Evolutionary conservation across 2,797 vertebrate species (phyloP).

Genomic region (Pampus argenteus): DNA sequence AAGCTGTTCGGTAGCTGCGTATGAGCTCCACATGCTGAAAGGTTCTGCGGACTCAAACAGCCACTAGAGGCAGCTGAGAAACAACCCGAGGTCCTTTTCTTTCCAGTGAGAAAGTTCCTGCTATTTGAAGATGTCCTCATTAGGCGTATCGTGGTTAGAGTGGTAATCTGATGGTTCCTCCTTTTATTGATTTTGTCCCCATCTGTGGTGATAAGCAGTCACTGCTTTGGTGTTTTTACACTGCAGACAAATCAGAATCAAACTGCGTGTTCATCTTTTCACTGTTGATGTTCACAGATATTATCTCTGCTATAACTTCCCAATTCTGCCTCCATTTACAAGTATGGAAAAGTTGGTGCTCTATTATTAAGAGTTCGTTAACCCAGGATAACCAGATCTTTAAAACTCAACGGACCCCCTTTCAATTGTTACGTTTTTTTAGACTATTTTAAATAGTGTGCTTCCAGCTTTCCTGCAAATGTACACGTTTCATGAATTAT

Average conservation of each 20-base stretch:
- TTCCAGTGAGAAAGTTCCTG: slow-evolving; percentile 30
- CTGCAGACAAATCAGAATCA: slow-evolving; percentile 1
- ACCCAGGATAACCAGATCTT: too few species aligned
- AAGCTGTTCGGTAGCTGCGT: slow-evolving; percentile 64
- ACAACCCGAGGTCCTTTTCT: slow-evolving; percentile 26
- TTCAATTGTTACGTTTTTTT: too few species aligned
- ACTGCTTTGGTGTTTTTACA: slow-evolving; percentile 24
- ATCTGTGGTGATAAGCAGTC: slow-evolving; percentile 51
- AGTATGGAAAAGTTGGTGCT: not conserved
- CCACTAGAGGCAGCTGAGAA: slow-evolving; percentile 46
- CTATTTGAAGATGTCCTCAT: slow-evolving; percentile 52
- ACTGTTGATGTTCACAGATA: slow-evolving; percentile 1
- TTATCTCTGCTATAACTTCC: slow-evolving; percentile 9
- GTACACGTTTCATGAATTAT: too few species aligned
- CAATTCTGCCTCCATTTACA: slow-evolving; percentile 10
- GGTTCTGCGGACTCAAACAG: slow-evolving; percentile 32
- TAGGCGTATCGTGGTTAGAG: slow-evolving; percentile 32
- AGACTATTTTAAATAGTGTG: too few species aligned
- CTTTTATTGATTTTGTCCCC: slow-evolving; percentile 56
- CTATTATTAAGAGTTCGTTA: too few species aligned
- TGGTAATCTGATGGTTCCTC: slow-evolving; percentile 20
- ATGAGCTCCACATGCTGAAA: slow-evolving; percentile 35
- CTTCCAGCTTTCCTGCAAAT: too few species aligned
- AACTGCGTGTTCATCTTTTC: slow-evolving; percentile 5
- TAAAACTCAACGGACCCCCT: too few species aligned